These are phyloP conservation scores for Eulemur rubriventer DNA, from an alignment of 2,797 vertebrate genomes.

Conservation along the genomic window DNA sequence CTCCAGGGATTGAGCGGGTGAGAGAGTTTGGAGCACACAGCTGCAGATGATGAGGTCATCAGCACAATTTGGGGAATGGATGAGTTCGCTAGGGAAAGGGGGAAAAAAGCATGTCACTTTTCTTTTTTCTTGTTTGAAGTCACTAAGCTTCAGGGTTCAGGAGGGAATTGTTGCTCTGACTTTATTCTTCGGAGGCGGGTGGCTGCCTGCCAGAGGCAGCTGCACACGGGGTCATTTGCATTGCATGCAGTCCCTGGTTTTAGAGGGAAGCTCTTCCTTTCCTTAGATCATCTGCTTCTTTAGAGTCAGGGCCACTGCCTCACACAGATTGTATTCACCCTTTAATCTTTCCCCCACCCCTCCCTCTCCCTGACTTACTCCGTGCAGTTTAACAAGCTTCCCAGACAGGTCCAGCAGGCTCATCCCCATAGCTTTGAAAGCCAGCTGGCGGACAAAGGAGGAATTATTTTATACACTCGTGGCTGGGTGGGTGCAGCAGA, in stretches of 20 bases:
- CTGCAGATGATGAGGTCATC: constrained; percentile 86
- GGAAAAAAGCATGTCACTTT: constrained; percentile 82
- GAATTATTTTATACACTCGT: constrained; percentile 84
- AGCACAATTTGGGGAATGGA: constrained; percentile 80
- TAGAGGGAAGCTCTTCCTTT: constrained; percentile 87
- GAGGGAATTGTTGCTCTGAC: constrained; percentile 86
- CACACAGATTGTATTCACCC: constrained; percentile 84
- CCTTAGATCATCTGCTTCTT: constrained; percentile 88
- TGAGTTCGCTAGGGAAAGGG: constrained; percentile 80
- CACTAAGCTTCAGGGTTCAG: constrained; percentile 86
- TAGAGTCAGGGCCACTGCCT: constrained; percentile 84
- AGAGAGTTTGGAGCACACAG: constrained; percentile 74
- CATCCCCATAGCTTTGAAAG: constrained; percentile 83
- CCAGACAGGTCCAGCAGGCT: constrained; percentile 84
- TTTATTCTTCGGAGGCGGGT: constrained; percentile 87
- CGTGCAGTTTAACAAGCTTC: constrained; percentile 85
- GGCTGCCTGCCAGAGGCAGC: constrained; percentile 90
- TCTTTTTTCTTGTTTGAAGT: constrained; percentile 87
- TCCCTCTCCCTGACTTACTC: constrained; percentile 75
- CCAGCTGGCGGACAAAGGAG: constrained; percentile 82
- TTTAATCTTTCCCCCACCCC: constrained; percentile 86
- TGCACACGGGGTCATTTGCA: constrained; percentile 88
- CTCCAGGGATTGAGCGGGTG: constrained; percentile 26
- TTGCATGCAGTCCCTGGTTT: constrained; percentile 85
- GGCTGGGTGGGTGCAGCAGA: constrained; percentile 73